phyloP scores from a whole-genome alignment of 2,113 vertebrate species.

The Sorex araneus region DNA sequence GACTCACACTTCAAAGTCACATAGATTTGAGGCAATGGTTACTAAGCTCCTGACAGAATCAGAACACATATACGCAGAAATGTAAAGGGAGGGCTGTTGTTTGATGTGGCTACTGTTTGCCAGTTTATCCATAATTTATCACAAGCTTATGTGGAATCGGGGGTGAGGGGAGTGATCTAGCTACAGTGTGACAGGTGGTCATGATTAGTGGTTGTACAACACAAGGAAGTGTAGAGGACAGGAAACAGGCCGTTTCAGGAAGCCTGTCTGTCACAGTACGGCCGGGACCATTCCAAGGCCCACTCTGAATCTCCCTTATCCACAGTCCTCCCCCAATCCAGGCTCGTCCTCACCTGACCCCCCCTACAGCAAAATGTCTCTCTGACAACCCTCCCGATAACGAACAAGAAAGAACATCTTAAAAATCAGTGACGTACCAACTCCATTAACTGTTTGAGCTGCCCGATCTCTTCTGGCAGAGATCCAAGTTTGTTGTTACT shows the following conservation, averaged over 20 bases:
- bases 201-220: not conserved
- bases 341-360: not conserved
- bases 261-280: not conserved
- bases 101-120: not conserved
- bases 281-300: not conserved
- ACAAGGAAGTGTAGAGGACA: not conserved
- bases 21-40: not conserved
- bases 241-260: constrained; percentile 35
- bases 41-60: constrained; percentile 13
- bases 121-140: not conserved
- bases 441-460: constrained; percentile 96
- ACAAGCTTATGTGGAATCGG: not conserved
- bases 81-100: not conserved
- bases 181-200: not conserved
- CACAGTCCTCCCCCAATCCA: not conserved
- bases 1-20: not conserved
- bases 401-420: constrained; percentile 73
- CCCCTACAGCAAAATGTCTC: not conserved
- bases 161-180: not conserved
- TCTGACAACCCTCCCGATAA: constrained; percentile 43
- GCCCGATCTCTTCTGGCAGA: constrained; percentile 95
- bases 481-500: constrained; percentile 98
- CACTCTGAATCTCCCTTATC: not conserved
- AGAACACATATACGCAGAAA: not conserved
- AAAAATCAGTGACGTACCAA: constrained; percentile 91